Conservation (phyloP, 2,888 invertebrate species). For the Microplitis deprimator region DNA sequence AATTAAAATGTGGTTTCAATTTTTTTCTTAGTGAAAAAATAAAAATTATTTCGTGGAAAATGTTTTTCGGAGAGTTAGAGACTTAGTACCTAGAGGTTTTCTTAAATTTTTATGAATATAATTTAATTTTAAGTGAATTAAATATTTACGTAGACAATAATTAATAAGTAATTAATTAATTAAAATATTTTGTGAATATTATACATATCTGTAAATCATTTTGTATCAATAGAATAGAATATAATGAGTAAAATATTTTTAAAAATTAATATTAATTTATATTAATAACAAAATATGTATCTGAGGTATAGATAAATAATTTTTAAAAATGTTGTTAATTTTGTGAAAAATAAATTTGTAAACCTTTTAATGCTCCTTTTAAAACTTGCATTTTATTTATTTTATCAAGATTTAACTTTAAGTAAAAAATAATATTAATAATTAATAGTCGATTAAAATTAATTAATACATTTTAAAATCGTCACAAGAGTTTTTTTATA, state of each 20-base stretch:
- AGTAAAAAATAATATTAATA: neutral
- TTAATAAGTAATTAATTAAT: slow-evolving; percentile 38
- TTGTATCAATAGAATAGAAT: slow-evolving; percentile 47
- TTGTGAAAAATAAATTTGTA: slow-evolving; percentile 64
- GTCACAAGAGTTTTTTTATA: no score
- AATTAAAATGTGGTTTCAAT: neutral
- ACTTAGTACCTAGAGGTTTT: slow-evolving; percentile 61
- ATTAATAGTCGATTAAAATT: no score
- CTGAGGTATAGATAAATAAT: slow-evolving; percentile 34
- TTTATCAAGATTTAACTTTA: neutral
- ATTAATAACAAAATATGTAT: no score
- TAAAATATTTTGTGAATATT: slow-evolving; percentile 64
- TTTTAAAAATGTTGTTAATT: slow-evolving; percentile 64
- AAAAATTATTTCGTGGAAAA: slow-evolving; percentile 40
- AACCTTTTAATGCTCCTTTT: slow-evolving; percentile 46
- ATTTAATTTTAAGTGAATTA: slow-evolving; percentile 68
- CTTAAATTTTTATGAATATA: slow-evolving; percentile 61
- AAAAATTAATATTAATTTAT: slow-evolving; percentile 24
- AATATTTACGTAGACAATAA: slow-evolving; percentile 17
- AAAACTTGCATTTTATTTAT: slow-evolving; percentile 20
- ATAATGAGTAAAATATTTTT: slow-evolving; percentile 34
- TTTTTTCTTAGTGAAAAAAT: neutral
- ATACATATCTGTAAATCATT: slow-evolving; percentile 63
- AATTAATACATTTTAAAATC: no score
- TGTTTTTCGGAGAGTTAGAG: slow-evolving; percentile 53